A percentile compares a stretch with the other conserved stretches of the same genome.
phyloP scores from a whole-genome alignment of 2,113 vertebrate species.

The Tachycineta bicolor region DNA sequence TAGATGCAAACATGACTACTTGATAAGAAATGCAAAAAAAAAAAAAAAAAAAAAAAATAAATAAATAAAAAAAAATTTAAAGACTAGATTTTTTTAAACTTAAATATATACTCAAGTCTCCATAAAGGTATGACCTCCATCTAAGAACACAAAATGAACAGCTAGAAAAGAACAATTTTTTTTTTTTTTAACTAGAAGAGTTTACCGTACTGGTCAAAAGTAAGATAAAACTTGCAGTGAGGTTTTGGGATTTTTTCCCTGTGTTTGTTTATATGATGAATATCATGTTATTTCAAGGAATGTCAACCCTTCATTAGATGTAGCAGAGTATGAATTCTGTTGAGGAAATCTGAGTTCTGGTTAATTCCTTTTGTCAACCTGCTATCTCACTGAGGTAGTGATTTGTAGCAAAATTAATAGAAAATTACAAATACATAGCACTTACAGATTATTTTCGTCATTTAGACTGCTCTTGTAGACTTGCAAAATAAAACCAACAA shows the following conservation, averaged over 20 bases:
- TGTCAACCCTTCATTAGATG: not conserved
- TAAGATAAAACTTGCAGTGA: not conserved
- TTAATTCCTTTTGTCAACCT: not conserved
- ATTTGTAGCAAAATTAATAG: not conserved
- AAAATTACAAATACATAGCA: not conserved
- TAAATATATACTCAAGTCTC: not conserved
- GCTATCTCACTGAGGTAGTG: not conserved
- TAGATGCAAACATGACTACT: not conserved
- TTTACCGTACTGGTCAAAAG: not conserved
- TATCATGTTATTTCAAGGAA: constrained; percentile 16
- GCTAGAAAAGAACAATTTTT: not conserved
- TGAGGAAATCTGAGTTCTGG: not conserved
- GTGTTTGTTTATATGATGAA: not conserved
- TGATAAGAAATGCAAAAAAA: not conserved
- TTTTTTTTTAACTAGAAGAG: not conserved
- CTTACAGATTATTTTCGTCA: not conserved
- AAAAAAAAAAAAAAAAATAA: not conserved
- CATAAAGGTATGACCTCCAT: not conserved
- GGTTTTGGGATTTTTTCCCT: not conserved
- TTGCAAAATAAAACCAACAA: not conserved
- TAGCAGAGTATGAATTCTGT: not conserved
- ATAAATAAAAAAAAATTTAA: not conserved
- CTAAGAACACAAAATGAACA: not conserved
- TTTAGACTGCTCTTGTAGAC: not conserved
- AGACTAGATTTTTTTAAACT: not conserved